phyloP scores from a whole-genome alignment of 2,888 invertebrate genomes.

The Agrilus cyanescens region DNA sequence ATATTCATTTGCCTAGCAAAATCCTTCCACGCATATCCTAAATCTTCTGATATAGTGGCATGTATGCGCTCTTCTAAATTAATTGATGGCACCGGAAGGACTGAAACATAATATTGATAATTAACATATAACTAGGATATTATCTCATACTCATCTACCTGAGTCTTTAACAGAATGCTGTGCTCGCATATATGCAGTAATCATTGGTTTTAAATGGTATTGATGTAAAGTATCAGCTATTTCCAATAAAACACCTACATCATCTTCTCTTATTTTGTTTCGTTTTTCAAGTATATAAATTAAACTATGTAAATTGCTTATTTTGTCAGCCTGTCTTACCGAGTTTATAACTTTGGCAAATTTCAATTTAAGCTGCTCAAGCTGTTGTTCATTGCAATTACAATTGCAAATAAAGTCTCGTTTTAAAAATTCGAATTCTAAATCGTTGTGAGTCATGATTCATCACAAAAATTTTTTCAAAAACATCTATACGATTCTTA shows the following conservation, averaged over 20 bases:
- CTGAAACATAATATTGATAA: constrained; percentile 5
- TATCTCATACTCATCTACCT: too few species aligned
- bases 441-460: neutral
- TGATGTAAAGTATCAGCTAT: constrained; percentile 12
- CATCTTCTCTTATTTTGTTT: constrained; percentile 16
- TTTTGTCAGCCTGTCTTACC: constrained; percentile 14
- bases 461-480: neutral
- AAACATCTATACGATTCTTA: neutral
- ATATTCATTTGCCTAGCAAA: constrained; percentile 24
- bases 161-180: too few species aligned
- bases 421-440: neutral
- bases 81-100: neutral
- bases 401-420: neutral
- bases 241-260: constrained; percentile 14
- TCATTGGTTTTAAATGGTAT: too few species aligned
- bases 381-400: neutral
- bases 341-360: constrained; percentile 19
- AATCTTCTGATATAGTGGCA: constrained; percentile 18
- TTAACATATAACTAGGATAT: too few species aligned
- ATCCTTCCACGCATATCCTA: constrained; percentile 28
- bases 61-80: constrained; percentile 7
- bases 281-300: constrained; percentile 22
- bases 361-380: constrained; percentile 7
- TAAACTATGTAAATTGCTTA: constrained; percentile 15
- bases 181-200: too few species aligned